Conservation (phyloP, 2,113 vertebrate genomes). For the Cathartes aura region DNA sequence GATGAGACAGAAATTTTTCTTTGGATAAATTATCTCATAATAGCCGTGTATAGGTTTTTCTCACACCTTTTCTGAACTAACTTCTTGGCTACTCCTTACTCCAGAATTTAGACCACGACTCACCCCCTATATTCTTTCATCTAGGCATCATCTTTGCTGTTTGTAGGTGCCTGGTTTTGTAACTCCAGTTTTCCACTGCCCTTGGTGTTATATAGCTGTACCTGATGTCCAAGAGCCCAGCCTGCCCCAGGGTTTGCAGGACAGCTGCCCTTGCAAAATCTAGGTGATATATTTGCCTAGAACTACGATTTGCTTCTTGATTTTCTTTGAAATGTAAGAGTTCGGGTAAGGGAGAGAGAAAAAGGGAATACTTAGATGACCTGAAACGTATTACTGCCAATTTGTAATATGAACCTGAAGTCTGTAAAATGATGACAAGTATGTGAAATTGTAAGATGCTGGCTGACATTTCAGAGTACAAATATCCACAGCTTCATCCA, state of each 20-base stretch:
- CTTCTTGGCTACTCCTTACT: background rate
- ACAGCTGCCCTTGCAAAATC: background rate
- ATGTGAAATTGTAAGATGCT: conserved; percentile 35
- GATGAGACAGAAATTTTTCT: background rate
- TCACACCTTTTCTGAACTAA: background rate
- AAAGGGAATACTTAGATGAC: background rate
- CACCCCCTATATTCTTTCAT: too few species aligned
- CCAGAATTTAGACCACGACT: background rate
- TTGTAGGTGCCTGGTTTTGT: background rate
- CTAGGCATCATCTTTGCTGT: background rate
- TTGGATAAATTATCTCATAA: rapidly evolving
- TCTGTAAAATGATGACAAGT: conserved; percentile 58
- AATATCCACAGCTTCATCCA: conserved; percentile 50
- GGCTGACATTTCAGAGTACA: conserved; percentile 66
- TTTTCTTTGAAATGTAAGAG: background rate
- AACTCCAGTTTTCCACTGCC: background rate
- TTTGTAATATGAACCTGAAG: conserved; percentile 49
- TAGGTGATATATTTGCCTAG: background rate
- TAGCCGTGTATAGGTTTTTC: rapidly evolving
- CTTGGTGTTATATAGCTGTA: background rate
- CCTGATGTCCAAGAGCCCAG: background rate
- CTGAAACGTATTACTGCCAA: background rate
- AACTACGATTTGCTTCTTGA: background rate
- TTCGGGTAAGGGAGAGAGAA: background rate
- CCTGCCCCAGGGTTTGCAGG: background rate